Base-by-base conservation (phyloP, 2,888 invertebrate genomes). In the Mechanitis mazaeus region DNA sequence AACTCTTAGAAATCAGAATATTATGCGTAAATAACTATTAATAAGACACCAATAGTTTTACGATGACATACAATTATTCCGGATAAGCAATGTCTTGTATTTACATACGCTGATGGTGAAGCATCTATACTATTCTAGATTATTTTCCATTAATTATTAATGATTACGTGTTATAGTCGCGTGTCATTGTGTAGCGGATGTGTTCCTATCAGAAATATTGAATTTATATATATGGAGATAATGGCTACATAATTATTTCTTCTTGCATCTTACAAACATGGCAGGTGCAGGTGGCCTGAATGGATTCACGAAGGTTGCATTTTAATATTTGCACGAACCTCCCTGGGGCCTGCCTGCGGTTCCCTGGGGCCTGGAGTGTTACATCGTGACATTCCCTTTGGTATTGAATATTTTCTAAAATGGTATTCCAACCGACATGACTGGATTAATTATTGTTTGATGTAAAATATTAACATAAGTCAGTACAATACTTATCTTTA, bases 81-180 rank as follows among this genome's bases (percentile, higher is more conserved):
- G 3, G 20, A 20, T 20, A 20, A 20, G 20, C 20, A 20, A 20
- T 20, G 20, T 66, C 60, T 64, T 54, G 47, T 63, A 73, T 73
- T 75, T 72, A 69, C 73, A 74, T 73, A 63, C 38, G 60, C 63
- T 55, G 61, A 68, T 68, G 69, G 69, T 68, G 69, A 70, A 69
- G 66, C 67, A 63, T 66, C 65, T 71, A 69, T 64, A 70, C 71
- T 70, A 42, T 42, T 42, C 7, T 42, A 42, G 42, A 42, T 5
- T 71, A 75, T 79, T 80, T 77, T 76, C 75, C 65, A 75, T 71
- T 68, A 70, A 62, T 68, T 69, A 70, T 59, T 67, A 69, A 71
- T 72, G 68, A 72, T 69, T 65, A 68, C 72, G 67, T 72, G 61
- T 67, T 66, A 59, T 46, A 60, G 56, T 62, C 56, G 55, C 64